phyloP scores from a whole-genome alignment of 2,888 invertebrate species.

The Amphipyra tragopoginis region DNA sequence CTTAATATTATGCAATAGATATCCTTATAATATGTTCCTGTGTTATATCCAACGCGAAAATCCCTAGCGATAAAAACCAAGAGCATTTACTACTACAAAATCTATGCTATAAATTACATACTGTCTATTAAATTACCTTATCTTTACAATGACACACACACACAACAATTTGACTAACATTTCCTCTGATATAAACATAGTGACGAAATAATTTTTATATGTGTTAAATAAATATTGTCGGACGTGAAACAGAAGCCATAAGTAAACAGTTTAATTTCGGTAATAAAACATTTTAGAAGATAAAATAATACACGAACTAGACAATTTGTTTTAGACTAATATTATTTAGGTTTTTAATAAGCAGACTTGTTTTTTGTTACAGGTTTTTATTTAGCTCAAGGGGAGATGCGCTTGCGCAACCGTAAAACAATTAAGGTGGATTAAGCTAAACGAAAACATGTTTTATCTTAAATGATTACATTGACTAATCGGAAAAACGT shows the following conservation, averaged over 20 bases:
- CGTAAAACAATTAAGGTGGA: not conserved
- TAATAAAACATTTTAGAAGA: slow-evolving; percentile 30
- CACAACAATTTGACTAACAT: slow-evolving; percentile 11
- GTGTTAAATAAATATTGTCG: slow-evolving; percentile 53
- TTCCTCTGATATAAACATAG: slow-evolving; percentile 23
- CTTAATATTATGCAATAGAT: no score
- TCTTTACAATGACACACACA: slow-evolving; percentile 36
- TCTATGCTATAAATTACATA: slow-evolving; percentile 52
- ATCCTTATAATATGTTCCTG: not conserved
- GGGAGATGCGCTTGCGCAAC: not conserved
- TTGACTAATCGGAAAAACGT: not conserved
- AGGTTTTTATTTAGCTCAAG: slow-evolving; percentile 2
- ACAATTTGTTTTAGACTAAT: slow-evolving; percentile 5
- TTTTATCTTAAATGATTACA: not conserved
- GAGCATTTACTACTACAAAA: slow-evolving; percentile 41
- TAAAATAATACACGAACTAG: slow-evolving; percentile 24
- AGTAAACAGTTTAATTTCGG: slow-evolving; percentile 57
- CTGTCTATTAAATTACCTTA: slow-evolving; percentile 57
- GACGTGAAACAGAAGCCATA: slow-evolving; percentile 64
- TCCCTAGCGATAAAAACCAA: slow-evolving; percentile 39
- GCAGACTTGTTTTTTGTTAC: not conserved
- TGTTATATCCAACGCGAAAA: slow-evolving; percentile 2
- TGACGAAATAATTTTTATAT: slow-evolving; percentile 52
- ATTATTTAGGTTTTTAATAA: not conserved
- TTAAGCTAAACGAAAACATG: not conserved